Evolutionary conservation across 2,113 vertebrate genomes (phyloP), one percentile per base, ranked within the genome.

Genomic region (Coptodon bakossiorum): DNA sequence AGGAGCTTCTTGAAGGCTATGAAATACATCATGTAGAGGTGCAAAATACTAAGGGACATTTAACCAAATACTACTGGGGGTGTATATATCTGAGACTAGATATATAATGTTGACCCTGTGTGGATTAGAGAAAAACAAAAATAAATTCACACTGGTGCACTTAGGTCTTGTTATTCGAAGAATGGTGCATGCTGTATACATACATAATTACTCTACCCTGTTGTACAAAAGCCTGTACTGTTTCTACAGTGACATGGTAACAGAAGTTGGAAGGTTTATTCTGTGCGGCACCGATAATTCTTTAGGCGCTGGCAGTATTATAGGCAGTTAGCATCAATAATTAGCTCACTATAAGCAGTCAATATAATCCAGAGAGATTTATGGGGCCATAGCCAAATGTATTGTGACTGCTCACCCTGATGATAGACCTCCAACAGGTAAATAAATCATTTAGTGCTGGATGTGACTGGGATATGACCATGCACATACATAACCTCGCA

Each of bases 261-360:
- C 73, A 82, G 81, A 84, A 82, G 83, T 82, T 90, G 57, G 89
- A 43, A 91, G 68, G 92, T 95, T 93, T 93, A 94, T 93, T 93
- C 85, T 86, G 61, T 43, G 79, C 53, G 50, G 52, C 63, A 43
- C 81, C 82, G 68, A 85, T 91, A 88, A 92, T 90, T 93, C 81
- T 88, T 93, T 80, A 80, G 43, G 63, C 80, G 88, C n/a, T 90
- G 91, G 90, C 93, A 95, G 93, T 88, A 94, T 95, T 95, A 94
- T 93, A 94, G 94, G 91, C 91, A 91, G 94, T 95, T 95, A 96
- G 91, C 92, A 92, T 94, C 92, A 92, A 93, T 96, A 96, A 96
- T 96, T 95, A 95, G 90, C 89, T 90, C 92, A 87, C 91, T 94
- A 87, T 91, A 95, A 95, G 89, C 85, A 91, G 88, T 94, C 96